These are phyloP conservation scores for Corythornis madagascariensis DNA, from an alignment of 2,113 vertebrate species.

Conservation along the genomic window DNA sequence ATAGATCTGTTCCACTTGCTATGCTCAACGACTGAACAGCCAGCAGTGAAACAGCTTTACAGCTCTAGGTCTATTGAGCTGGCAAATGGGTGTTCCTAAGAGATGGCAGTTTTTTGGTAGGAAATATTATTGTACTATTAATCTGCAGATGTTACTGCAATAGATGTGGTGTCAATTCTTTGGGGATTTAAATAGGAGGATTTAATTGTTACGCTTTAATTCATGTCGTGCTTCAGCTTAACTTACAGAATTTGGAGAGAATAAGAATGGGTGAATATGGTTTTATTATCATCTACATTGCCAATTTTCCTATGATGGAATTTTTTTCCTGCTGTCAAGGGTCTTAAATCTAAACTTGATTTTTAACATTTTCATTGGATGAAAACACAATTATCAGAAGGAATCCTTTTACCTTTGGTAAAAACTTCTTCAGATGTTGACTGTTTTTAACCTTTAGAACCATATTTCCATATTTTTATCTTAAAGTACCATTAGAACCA, in stretches of 20 bases:
- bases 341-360: neutral
- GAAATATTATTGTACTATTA: neutral
- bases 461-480: neutral
- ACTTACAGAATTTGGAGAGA: neutral
- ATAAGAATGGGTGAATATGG: neutral
- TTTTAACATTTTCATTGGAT: neutral
- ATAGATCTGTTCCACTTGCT: neutral
- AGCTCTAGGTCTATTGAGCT: neutral
- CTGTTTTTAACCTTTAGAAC: neutral
- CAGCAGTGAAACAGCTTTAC: neutral
- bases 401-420: neutral
- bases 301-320: neutral
- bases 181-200: neutral
- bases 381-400: neutral
- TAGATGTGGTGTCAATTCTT: neutral
- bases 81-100: neutral
- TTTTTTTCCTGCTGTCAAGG: neutral
- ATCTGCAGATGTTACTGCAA: neutral
- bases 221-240: neutral
- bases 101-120: neutral
- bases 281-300: neutral
- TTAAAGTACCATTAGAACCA: neutral
- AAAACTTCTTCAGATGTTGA: neutral
- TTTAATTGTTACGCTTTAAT: constrained; percentile 3
- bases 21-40: neutral